These are phyloP conservation scores for Mustela lutreola DNA, from an alignment of 2,113 vertebrate species.

Conservation along the genomic window DNA sequence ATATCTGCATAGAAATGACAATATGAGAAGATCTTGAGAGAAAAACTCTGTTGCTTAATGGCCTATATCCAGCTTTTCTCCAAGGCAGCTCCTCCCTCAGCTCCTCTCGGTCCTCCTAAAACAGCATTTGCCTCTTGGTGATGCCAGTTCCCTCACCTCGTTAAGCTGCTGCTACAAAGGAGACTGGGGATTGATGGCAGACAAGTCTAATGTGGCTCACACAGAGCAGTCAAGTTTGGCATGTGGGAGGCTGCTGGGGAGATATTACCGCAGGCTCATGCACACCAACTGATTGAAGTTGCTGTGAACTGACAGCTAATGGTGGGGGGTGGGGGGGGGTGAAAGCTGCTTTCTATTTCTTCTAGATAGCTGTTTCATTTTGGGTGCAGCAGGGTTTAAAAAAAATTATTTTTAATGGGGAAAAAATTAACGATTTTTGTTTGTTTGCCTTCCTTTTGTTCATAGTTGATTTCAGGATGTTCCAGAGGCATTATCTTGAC, in stretches of 20 bases:
- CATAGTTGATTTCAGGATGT: conserved; percentile 82
- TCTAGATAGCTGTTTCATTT: conserved; percentile 84
- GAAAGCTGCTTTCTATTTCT: conserved; percentile 78
- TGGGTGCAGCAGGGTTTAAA: conserved; percentile 79
- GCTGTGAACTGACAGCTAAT: conserved; percentile 85
- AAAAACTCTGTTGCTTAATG: conserved; percentile 65
- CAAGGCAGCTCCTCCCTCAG: not conserved
- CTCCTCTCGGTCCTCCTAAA: conserved; percentile 68
- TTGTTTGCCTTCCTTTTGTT: conserved; percentile 80
- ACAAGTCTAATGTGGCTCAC: conserved; percentile 84
- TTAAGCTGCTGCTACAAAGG: conserved; percentile 83
- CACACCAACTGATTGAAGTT: conserved; percentile 87
- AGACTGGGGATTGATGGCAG: conserved; percentile 84
- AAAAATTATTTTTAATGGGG: conserved; percentile 58
- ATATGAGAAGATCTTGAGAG: conserved; percentile 52
- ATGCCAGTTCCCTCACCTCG: conserved; percentile 79
- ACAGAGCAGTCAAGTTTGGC: conserved; percentile 83
- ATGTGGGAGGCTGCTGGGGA: conserved; percentile 85
- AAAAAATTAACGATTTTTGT: conserved; percentile 31
- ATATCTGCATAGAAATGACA: conserved; percentile 70
- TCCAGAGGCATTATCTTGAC: conserved; percentile 80
- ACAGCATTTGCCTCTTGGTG: conserved; percentile 82
- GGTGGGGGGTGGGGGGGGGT: conserved; percentile 72
- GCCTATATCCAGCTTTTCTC: conserved; percentile 54
- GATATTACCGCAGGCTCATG: conserved; percentile 83